These are phyloP conservation scores for Scytalopus superciliaris DNA, from an alignment of 2,113 vertebrate species.

Conservation along the genomic window DNA sequence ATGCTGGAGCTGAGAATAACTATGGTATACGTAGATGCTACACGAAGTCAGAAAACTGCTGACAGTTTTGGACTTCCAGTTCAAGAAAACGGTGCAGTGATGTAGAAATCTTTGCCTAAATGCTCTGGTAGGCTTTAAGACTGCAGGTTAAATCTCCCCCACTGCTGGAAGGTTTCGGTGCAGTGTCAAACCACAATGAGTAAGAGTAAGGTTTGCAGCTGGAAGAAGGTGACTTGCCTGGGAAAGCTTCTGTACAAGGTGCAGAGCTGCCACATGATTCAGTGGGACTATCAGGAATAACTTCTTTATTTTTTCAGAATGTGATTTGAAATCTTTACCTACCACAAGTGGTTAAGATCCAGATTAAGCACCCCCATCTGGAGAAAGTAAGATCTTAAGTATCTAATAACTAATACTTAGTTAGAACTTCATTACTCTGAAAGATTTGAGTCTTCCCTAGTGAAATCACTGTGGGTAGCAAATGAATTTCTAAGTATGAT, in stretches of 20 bases:
- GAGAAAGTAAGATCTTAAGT: constrained; percentile 4
- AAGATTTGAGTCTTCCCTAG: neutral
- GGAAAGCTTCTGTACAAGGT: neutral
- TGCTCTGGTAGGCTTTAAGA: neutral
- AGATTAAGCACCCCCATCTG: neutral
- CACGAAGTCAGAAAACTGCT: neutral
- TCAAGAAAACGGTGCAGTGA: neutral
- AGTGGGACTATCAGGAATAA: neutral
- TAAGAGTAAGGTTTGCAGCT: neutral
- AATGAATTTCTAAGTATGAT: constrained; percentile 49
- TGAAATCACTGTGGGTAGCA: constrained; percentile 5
- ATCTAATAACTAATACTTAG: constrained; percentile 35
- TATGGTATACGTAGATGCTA: neutral
- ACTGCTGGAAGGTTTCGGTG: neutral
- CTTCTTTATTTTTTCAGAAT: neutral
- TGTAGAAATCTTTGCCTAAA: neutral
- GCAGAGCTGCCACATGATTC: neutral
- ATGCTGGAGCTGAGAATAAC: neutral
- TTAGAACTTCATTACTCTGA: constrained; percentile 4
- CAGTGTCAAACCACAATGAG: neutral
- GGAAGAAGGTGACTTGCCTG: neutral
- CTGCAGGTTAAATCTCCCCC: neutral
- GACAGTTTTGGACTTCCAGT: neutral
- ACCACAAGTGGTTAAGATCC: neutral
- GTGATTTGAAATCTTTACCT: neutral